Percentiles rank a stretch among this genome's conserved stretches.
Conservation (phyloP, 2,888 invertebrate genomes). For the Ennomos fuscantarius region DNA sequence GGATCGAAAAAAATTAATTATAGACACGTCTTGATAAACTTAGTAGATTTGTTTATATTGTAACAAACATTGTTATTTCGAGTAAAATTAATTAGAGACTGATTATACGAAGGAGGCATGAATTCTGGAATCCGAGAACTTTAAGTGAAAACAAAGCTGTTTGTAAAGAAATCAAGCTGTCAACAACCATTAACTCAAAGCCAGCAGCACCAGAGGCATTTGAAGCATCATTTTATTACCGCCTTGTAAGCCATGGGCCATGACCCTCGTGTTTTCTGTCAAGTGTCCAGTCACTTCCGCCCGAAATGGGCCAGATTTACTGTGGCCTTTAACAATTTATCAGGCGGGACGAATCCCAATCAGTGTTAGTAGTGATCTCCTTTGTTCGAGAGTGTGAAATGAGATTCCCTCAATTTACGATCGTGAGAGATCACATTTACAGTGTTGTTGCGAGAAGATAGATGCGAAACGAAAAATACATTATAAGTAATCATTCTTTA, state of each 20-base stretch:
- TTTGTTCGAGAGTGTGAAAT: conserved; percentile 45
- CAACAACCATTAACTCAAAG: too few species aligned
- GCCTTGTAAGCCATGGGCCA: conserved; percentile 8
- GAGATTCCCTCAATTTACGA: conserved; percentile 33
- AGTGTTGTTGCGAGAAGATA: neutral
- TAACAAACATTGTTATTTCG: too few species aligned
- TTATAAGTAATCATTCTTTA: too few species aligned
- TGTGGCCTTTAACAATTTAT: conserved; percentile 58
- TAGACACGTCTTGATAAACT: too few species aligned
- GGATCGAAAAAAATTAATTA: too few species aligned
- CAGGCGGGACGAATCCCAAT: conserved; percentile 65
- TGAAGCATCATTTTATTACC: conserved; percentile 20
- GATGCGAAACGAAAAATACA: neutral
- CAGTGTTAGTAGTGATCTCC: conserved; percentile 54
- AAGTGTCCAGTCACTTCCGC: conserved; percentile 55
- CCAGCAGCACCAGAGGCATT: neutral
- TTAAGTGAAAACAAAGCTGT: too few species aligned
- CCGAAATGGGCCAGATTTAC: conserved; percentile 63
- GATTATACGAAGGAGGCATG: too few species aligned
- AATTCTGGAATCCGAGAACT: too few species aligned
- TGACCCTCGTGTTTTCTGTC: conserved; percentile 37
- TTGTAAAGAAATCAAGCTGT: too few species aligned
- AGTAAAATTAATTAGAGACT: too few species aligned
- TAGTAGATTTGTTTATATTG: too few species aligned
- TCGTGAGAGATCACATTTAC: conserved; percentile 16